Percentiles rank a stretch among this genome's conserved stretches.
Evolutionary conservation across 2,797 vertebrate genomes (phyloP).

Genomic region (Otolemur crassicaudatus): DNA sequence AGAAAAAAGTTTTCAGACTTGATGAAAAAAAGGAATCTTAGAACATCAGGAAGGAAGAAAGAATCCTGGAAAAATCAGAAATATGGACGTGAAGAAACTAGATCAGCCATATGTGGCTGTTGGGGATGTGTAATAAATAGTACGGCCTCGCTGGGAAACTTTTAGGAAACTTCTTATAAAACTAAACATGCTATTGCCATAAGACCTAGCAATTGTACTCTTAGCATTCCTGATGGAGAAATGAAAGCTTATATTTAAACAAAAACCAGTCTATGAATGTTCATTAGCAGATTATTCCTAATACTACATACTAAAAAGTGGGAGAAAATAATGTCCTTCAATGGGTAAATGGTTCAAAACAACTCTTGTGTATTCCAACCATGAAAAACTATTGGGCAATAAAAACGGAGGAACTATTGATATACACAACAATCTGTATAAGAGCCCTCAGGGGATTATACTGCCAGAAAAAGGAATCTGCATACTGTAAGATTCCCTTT

Average conservation of each 20-base stretch:
- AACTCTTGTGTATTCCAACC: neutral
- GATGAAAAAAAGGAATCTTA: neutral
- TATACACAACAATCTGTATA: neutral
- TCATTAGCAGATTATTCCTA: neutral
- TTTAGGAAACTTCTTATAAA: slow-evolving; percentile 32
- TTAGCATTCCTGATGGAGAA: slow-evolving; percentile 32
- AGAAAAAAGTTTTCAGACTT: slow-evolving; percentile 28
- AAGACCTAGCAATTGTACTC: neutral
- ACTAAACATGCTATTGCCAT: slow-evolving; percentile 29
- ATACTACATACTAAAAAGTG: slow-evolving; percentile 12
- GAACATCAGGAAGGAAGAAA: neutral
- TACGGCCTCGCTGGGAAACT: neutral
- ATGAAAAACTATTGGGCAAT: neutral
- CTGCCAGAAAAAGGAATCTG: neutral
- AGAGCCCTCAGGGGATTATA: slow-evolving; percentile 1
- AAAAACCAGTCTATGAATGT: slow-evolving; percentile 16
- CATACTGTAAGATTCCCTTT: neutral
- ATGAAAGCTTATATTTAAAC: slow-evolving; percentile 13
- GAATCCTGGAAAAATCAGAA: neutral
- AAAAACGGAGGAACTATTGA: neutral
- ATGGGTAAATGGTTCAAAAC: slow-evolving; percentile 10
- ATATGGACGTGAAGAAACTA: slow-evolving; percentile 27
- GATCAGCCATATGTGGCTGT: neutral
- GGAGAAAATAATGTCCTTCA: neutral
- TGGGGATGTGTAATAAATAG: neutral